phyloP scores from a whole-genome alignment of 2,113 vertebrate genomes.

The Desmodus rotundus region DNA sequence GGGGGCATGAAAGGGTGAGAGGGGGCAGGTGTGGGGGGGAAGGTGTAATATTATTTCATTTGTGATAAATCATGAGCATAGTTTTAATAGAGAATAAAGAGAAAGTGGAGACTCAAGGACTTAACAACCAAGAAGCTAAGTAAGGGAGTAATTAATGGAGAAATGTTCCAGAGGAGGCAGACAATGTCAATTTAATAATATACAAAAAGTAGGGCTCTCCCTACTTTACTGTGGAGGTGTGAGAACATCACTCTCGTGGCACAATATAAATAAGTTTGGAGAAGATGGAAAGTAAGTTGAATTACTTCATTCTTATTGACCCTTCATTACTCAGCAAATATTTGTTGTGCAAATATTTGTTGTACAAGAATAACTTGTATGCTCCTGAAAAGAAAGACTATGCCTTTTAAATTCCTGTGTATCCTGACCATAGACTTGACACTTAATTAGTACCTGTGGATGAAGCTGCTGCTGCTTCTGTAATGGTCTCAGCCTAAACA shows the following conservation, averaged over 20 bases:
- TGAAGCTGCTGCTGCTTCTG: neutral
- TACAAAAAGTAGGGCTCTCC: neutral
- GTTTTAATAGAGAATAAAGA: neutral
- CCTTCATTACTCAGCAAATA: slow-evolving; percentile 62
- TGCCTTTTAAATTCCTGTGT: slow-evolving; percentile 34
- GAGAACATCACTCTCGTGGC: neutral
- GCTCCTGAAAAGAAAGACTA: neutral
- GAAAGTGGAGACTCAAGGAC: neutral
- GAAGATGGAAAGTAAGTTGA: slow-evolving; percentile 26
- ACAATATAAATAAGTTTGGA: slow-evolving; percentile 29
- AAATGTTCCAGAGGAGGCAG: neutral
- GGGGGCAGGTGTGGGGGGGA: neutral
- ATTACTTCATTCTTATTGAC: slow-evolving; percentile 52
- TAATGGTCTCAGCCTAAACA: slow-evolving; percentile 40
- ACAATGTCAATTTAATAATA: neutral
- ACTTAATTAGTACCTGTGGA: slow-evolving; percentile 56
- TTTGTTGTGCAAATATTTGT: slow-evolving; percentile 50
- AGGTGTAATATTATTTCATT: neutral
- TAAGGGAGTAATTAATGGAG: neutral
- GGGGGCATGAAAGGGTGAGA: neutral
- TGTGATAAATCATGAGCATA: neutral
- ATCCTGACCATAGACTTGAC: neutral
- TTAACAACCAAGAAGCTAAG: neutral
- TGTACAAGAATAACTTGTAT: neutral
- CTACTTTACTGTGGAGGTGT: neutral